A percentile compares a stretch with the other conserved stretches of the same genome.
Conservation (phyloP, 2,888 invertebrate species). For the Caenorhabditis parvicauda region DNA sequence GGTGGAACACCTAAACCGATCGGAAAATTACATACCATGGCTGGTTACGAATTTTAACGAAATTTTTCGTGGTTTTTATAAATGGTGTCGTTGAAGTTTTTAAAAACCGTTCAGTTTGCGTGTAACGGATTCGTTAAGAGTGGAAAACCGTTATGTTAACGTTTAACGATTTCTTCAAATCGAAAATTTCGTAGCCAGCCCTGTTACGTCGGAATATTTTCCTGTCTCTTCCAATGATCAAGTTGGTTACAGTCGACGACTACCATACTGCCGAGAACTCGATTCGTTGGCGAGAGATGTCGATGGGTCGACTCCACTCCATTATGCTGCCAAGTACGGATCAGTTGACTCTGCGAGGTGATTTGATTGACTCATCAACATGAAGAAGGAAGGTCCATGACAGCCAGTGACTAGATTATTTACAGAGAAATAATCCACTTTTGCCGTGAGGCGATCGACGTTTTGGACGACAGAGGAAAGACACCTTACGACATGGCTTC, state of each 20-base stretch:
- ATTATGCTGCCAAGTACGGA: constrained; percentile 14
- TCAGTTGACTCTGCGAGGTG: constrained; percentile 5
- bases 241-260: constrained; percentile 39
- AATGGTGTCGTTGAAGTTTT: no score
- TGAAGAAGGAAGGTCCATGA: background rate
- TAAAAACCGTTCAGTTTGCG: no score
- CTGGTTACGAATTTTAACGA: no score
- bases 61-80: no score
- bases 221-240: no score
- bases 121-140: no score
- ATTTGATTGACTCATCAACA: background rate
- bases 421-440: constrained; percentile 5
- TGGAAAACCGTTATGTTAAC: no score
- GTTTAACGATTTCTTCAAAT: no score
- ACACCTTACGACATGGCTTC: constrained; percentile 29
- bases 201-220: no score
- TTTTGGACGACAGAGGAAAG: constrained; percentile 34
- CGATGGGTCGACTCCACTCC: constrained; percentile 84
- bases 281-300: constrained; percentile 85
- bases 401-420: background rate
- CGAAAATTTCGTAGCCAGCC: no score
- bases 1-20: no score
- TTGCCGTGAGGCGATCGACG: constrained; percentile 17
- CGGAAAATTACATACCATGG: no score
- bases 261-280: constrained; percentile 84